Evolutionary conservation across 2,797 vertebrate genomes (phyloP), one percentile per base, ranked within the genome.

Genomic region (Tamandua tetradactyla): DNA sequence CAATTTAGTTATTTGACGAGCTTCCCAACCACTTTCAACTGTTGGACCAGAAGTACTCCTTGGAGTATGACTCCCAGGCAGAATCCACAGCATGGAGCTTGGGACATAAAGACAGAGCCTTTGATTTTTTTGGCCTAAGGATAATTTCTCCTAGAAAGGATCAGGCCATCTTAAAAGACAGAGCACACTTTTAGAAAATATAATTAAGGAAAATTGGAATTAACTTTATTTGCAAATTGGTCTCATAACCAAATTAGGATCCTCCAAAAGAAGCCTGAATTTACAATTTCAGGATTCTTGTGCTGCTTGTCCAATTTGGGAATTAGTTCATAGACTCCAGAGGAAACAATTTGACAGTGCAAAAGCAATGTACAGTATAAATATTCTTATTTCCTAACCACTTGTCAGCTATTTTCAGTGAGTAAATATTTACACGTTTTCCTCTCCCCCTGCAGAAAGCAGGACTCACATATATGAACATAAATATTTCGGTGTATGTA

Each of bases 401-500:
- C 85, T 93, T 97, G 95, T 95, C 95, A 96, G 96, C 95, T 94
- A 96, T 97, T 97, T 96, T 82, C 85, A 96, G 81, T 94, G 95
- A 96, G 95, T 95, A 97, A 97, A 97, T 97, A 96, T 97, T 97
- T 97, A 96, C 95, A 93, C 69, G 0, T 91, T 96, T 95, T 93
- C 85, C 30, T 97, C 87, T 95, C 89, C 94, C 95, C 93, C 89
- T 95, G 93, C 4, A 1, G 95, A 97, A 97, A 96, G 89, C 94
- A 96, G 82, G 93, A 87, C 94, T 96, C 95, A 96, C 95, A 97
- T 97, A 97, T 95, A 95, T 95, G 97, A 97, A 95, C 92, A 96
- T 96, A 97, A 97, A 97, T 97, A 96, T 95, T 96, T 97, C 97
- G 95, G 87, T 93, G 91, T 96, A 95, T 94, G 92, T 97, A 97